These are phyloP conservation scores for Porites lobata DNA, from an alignment of 92 coral and sea anemone species.

Conservation along the genomic window DNA sequence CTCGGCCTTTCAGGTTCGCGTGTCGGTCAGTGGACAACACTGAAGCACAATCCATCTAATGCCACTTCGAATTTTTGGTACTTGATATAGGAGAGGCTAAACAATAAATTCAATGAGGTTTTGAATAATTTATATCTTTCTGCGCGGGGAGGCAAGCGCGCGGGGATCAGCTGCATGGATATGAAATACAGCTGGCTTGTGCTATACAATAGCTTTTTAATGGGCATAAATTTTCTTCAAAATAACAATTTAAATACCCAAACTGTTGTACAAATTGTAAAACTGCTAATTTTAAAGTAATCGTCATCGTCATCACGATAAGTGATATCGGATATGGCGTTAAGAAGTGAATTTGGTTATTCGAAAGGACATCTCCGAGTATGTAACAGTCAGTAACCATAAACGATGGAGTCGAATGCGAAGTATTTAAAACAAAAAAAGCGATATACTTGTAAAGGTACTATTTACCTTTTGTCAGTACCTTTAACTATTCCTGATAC, in stretches of 20 bases:
- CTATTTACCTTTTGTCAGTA: constrained; percentile 1
- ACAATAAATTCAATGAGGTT: constrained; percentile 61
- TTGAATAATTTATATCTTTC: constrained; percentile 52
- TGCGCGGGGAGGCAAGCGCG: constrained; percentile 38
- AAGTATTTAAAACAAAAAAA: not conserved
- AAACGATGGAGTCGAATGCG: not conserved
- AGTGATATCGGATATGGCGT: too few relatives aligned
- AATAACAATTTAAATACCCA: constrained; percentile 43
- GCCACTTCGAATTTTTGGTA: constrained; percentile 50
- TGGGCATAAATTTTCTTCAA: constrained; percentile 51
- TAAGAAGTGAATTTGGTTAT: not conserved
- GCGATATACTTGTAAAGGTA: not conserved
- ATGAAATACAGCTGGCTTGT: constrained; percentile 52
- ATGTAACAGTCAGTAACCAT: not conserved
- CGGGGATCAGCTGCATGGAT: constrained; percentile 52
- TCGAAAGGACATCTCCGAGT: not conserved
- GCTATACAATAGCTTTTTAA: constrained; percentile 46
- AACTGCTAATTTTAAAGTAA: constrained; percentile 23
- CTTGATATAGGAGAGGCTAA: constrained; percentile 56
- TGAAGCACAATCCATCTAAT: constrained; percentile 10
- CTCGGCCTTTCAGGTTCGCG: not conserved
- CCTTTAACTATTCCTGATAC: constrained; percentile 25
- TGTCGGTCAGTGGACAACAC: constrained; percentile 6
- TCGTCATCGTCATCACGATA: too few relatives aligned
- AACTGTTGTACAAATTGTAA: constrained; percentile 28